These are phyloP conservation scores for Macrotis lagotis DNA, from an alignment of 2,113 vertebrate genomes.

Conservation along the genomic window DNA sequence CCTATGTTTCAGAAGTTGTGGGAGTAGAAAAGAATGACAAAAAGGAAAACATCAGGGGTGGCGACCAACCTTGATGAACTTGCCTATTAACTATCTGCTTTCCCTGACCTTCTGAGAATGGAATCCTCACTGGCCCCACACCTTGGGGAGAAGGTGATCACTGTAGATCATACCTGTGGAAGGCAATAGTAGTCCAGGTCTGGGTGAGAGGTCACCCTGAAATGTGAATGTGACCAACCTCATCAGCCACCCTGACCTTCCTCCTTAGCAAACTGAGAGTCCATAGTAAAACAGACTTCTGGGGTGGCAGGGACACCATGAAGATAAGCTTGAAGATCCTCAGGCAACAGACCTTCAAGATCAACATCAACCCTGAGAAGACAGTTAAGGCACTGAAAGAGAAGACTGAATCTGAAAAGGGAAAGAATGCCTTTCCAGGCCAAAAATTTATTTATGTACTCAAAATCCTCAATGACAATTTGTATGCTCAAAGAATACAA, in stretches of 20 bases:
- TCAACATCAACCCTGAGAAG: conserved; percentile 92
- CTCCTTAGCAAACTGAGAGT: conserved; percentile 64
- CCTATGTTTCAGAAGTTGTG: no score
- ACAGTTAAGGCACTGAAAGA: conserved; percentile 80
- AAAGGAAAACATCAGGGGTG: neutral
- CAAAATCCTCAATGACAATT: no score
- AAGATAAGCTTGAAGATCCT: no score
- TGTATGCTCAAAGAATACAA: no score
- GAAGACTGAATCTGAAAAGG: no score
- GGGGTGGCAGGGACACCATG: conserved; percentile 84
- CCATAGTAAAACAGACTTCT: conserved; percentile 58
- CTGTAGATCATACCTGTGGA: neutral
- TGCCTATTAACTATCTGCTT: no score
- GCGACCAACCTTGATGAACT: no score
- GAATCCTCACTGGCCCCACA: conserved; percentile 5
- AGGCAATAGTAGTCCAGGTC: conserved; percentile 41
- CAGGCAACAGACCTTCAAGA: no score
- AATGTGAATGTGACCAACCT: conserved; percentile 75
- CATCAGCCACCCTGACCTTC: conserved; percentile 62
- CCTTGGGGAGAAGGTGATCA: conserved; percentile 23
- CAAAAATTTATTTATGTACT: no score
- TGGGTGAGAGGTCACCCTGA: conserved; percentile 27
- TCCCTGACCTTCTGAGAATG: neutral
- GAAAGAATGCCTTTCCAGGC: no score
- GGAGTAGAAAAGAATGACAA: neutral